Evolutionary conservation across 1,140 invertebrate genomes (phyloP).

Genomic region (Brachionus sp.): DNA sequence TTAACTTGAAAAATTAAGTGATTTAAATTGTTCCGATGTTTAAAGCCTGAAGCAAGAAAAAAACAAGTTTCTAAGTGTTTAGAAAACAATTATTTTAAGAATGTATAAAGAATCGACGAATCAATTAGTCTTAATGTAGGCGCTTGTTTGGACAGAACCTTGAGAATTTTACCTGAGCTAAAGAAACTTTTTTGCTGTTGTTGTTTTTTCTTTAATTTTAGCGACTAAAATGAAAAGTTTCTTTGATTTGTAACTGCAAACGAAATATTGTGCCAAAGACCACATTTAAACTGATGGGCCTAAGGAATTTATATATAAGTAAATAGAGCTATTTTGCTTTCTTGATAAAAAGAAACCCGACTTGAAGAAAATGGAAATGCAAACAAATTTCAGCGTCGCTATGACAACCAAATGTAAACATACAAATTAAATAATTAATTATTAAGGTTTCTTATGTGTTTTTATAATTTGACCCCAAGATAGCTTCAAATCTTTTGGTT

Average conservation of each 20-base stretch:
- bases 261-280: background rate
- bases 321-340: background rate
- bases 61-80: background rate
- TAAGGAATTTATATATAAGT: background rate
- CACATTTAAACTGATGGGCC: background rate
- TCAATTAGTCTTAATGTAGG: background rate
- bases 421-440: conserved; percentile 31
- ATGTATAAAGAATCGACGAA: background rate
- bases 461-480: background rate
- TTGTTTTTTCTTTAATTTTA: background rate
- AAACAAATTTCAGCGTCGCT: background rate
- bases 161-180: background rate
- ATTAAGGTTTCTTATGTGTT: background rate
- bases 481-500: background rate
- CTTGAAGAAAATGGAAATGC: background rate
- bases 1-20: background rate
- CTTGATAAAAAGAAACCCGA: background rate
- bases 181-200: background rate
- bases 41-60: background rate
- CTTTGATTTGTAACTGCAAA: background rate
- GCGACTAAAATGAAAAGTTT: background rate
- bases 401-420: conserved; percentile 14
- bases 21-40: background rate
- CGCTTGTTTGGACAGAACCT: background rate
- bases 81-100: background rate